Evolutionary conservation across 1,140 invertebrate species (phyloP), one percentile per base, ranked within the genome.

Genomic region (Aphelinus atriplicis): DNA sequence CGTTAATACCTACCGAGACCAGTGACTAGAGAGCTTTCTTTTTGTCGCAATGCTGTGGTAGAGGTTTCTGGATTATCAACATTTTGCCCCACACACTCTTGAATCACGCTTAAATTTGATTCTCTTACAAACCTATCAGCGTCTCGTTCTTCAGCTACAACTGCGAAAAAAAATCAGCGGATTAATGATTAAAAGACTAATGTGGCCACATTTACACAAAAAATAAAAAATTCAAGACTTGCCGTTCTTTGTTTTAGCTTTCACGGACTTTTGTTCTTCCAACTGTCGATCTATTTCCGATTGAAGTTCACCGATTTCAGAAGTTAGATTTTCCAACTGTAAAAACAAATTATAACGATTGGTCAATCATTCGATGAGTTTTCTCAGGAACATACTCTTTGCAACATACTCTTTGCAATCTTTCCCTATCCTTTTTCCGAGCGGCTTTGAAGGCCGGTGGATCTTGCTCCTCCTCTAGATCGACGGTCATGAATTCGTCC

Each of bases 401-500:
- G 48, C 56, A 57, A 71, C 47, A 48, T 87, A 94, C 93, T 87
- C 91, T 93, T 82, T 93, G 92, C 64, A 95, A 85, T 60, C 94
- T 86, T 83, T 96, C 94, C 71, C 94, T 93, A 83, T 97, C 95
- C 81, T 95, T 95, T 84, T 94, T 93, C 62, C 96, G 90, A 0
- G 96, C 95, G 3, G 93, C 93, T 88, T 95, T 97, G 83, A 97
- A 99, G 0, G 95, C 94, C 0, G 97, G 97, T 47, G 98, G 98
- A 89, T 99, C 97, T 83, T 97, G 95, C 82, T 98, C 97, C 80
- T 98, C 96, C 84, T 98, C 97, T 67, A 99, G 89, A 87, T 99
- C 97, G 3, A 99, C 95, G 1, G 92, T 95, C 93, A 98, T 96
- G 84, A 99, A 99, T 88, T 99, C 97, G 77, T 99, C 97, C 5